A percentile compares a stretch with the other conserved stretches of the same genome.
Conservation (phyloP, 1,140 invertebrate species). For the Proales similis region DNA sequence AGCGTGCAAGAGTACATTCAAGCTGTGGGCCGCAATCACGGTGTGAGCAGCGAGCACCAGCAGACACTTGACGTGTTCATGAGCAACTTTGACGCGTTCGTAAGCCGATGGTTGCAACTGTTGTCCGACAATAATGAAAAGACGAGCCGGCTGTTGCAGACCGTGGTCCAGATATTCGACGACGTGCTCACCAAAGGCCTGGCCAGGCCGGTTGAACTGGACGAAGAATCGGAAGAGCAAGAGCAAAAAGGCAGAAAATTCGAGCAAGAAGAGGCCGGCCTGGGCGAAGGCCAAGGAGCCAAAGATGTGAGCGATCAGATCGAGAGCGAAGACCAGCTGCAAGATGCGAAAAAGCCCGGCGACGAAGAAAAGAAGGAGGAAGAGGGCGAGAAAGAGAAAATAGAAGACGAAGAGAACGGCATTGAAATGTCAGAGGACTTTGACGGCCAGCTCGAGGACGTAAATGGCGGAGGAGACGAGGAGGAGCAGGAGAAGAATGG, state of each 20-base stretch:
- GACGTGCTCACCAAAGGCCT: constrained; percentile 15
- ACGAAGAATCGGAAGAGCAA: not conserved
- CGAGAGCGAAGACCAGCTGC: constrained; percentile 30
- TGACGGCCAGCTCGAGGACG: constrained; percentile 19
- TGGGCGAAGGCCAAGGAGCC: constrained; percentile 28
- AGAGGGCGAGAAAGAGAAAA: not conserved
- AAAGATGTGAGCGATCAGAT: constrained; percentile 38
- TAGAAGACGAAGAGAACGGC: constrained; percentile 35
- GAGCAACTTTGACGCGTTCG: not conserved
- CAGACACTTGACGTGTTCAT: too few species aligned
- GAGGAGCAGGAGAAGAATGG: not conserved
- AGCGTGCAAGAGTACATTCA: too few species aligned
- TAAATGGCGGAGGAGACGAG: constrained; percentile 5
- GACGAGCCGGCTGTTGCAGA: not conserved
- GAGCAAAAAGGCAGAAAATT: constrained; percentile 13
- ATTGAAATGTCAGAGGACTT: constrained; percentile 36
- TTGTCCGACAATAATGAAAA: not conserved
- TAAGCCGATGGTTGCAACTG: not conserved
- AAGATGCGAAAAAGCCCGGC: constrained; percentile 16
- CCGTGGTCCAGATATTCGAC: constrained; percentile 14
- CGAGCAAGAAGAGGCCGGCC: constrained; percentile 6
- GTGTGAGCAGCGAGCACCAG: too few species aligned
- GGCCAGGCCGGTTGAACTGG: constrained; percentile 7
- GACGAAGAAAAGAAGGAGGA: constrained; percentile 1
- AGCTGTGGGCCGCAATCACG: too few species aligned